phyloP scores from a whole-genome alignment of 2,113 vertebrate species.

The Nerophis lumbriciformis region DNA sequence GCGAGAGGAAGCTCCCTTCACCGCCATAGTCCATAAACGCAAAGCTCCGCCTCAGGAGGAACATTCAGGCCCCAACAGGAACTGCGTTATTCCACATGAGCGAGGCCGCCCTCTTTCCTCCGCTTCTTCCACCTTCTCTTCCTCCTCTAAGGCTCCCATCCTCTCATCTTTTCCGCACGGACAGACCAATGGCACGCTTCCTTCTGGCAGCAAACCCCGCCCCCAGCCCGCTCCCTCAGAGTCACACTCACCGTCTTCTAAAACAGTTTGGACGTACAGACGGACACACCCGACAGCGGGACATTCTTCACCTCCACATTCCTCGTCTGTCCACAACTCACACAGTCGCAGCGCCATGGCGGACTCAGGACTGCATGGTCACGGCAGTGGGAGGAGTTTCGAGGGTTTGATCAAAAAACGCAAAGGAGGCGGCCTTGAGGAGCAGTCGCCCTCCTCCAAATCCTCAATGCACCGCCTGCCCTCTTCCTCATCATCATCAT shows the following conservation, averaged over 20 bases:
- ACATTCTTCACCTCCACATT: constrained; percentile 60
- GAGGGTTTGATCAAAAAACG: constrained; percentile 81
- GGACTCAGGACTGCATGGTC: constrained; percentile 64
- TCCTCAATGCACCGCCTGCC: constrained; percentile 68
- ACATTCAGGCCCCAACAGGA: constrained; percentile 79
- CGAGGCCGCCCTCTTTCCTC: constrained; percentile 64
- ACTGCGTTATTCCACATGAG: constrained; percentile 73
- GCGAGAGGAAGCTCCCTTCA: constrained; percentile 59
- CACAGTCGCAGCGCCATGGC: constrained; percentile 54
- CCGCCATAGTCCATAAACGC: constrained; percentile 74
- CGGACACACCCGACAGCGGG: constrained; percentile 55
- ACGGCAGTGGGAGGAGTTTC: constrained; percentile 57
- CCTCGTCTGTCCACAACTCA: constrained; percentile 53
- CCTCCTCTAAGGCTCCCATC: constrained; percentile 50
- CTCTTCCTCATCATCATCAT: constrained; percentile 67
- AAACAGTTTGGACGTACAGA: constrained; percentile 64
- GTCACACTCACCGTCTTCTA: constrained; percentile 52
- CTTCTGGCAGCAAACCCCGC: constrained; percentile 61
- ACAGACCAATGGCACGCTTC: constrained; percentile 78
- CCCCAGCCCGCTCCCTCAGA: constrained; percentile 54
- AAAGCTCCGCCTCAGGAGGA: constrained; percentile 72
- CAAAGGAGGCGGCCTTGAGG: constrained; percentile 66
- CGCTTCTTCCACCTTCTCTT: constrained; percentile 16
- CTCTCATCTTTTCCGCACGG: constrained; percentile 62
- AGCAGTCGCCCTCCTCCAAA: constrained; percentile 68